Percentiles rank a stretch among this genome's conserved stretches.
Evolutionary conservation across 2,797 vertebrate species (phyloP).

Genomic region (Acestrorhynchus altus): DNA sequence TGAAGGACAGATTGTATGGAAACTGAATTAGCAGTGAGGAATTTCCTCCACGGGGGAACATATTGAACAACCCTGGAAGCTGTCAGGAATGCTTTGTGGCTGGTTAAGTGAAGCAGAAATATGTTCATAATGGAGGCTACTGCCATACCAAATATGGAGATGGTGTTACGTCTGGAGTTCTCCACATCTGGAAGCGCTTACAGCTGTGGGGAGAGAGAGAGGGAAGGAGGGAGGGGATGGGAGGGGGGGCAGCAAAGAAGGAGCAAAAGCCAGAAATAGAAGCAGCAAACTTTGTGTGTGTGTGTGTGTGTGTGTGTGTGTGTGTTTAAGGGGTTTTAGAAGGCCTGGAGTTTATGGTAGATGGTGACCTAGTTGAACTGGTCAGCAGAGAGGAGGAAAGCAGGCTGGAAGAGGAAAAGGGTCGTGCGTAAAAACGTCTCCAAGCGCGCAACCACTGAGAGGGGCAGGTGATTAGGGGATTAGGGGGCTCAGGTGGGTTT

Average conservation of each 20-base stretch:
- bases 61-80: constrained; percentile 95
- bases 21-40: constrained; percentile 83
- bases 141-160: constrained; percentile 99
- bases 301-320: too few species aligned
- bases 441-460: too few species aligned
- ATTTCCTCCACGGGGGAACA: constrained; percentile 92
- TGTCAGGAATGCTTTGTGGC: constrained; percentile 98
- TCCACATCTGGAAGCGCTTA: constrained; percentile 96
- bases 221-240: too few species aligned
- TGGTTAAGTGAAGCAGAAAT: constrained; percentile 92
- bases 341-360: not conserved
- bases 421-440: too few species aligned
- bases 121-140: constrained; percentile 98
- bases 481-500: too few species aligned
- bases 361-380: not conserved
- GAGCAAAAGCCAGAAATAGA: constrained; percentile 87
- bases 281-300: constrained; percentile 61
- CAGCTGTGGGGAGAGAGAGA: constrained; percentile 76
- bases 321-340: not conserved
- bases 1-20: constrained; percentile 92
- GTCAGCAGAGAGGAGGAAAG: not conserved
- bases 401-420: not conserved
- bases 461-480: too few species aligned
- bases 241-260: constrained; percentile 38
- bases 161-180: constrained; percentile 97